These are phyloP conservation scores for Alectoris magna DNA, from an alignment of 2,797 vertebrate genomes.

Conservation along the genomic window DNA sequence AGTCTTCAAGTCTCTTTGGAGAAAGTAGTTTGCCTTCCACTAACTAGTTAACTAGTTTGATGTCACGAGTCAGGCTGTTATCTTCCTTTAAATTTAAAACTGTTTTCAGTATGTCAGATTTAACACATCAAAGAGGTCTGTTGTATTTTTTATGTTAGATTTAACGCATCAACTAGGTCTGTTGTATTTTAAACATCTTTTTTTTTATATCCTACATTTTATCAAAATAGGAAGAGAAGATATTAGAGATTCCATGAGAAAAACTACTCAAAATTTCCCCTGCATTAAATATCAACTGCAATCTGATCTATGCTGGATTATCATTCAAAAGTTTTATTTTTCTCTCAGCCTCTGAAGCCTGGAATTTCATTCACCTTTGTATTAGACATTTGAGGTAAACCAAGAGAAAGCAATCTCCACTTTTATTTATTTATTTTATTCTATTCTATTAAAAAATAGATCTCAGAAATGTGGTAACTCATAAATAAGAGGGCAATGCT, in stretches of 20 bases:
- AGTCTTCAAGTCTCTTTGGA: neutral
- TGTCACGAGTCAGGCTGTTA: neutral
- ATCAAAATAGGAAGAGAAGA: neutral
- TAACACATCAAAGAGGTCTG: neutral
- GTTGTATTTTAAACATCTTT: neutral
- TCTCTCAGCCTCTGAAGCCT: neutral
- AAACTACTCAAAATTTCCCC: neutral
- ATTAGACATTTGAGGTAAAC: neutral
- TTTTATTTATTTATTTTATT: neutral
- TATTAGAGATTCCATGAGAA: neutral
- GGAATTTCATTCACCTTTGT: neutral
- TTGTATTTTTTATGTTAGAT: neutral
- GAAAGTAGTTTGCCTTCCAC: neutral
- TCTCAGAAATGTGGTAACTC: neutral
- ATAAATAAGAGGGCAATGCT: neutral
- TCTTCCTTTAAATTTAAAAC: neutral
- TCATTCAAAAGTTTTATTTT: neutral
- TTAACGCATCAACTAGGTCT: neutral
- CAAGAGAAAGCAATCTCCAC: neutral
- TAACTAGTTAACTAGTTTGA: neutral
- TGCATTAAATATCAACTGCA: neutral
- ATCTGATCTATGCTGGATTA: neutral
- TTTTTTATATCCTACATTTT: neutral
- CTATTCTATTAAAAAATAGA: neutral
- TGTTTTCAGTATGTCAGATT: neutral